Evolutionary conservation across 2,888 invertebrate species (phyloP), one percentile per base, ranked within the genome.

Genomic region (Anticlea derivata): DNA sequence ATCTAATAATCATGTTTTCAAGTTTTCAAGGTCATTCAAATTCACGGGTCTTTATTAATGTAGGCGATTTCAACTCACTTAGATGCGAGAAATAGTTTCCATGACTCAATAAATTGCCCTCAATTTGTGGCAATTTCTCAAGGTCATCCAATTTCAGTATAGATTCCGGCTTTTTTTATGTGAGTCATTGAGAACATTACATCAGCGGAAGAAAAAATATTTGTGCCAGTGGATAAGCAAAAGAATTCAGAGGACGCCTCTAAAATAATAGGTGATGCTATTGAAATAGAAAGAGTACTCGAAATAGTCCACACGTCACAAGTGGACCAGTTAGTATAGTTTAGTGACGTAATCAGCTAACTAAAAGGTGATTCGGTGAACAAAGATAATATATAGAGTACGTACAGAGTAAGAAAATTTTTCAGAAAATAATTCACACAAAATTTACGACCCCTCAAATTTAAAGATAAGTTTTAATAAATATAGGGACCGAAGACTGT

Each of bases 241-340:
- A 80, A 80, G 75, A 79, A 82, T 81, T 83, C 69, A 66, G 72
- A 70, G 69, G 78, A 78, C 77, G 73, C 64, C 77, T 77, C 78
- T 63, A 75, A 85, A 86, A 88, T 86, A 85, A 83, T 80, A 70
- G 78, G 68, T 78, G 83, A 78, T 73, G 80, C 71, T 83, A 80
- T 85, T 83, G 75, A 80, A 83, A 82, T 76, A 77, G 74, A 69
- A 65, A 69, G 73, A 68, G 80, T 73, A 75, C 78, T 78, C 73
- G 72, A 83, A 88, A 89, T 88, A 89, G 80, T 70, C 61, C 57
- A 60, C 59, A 78, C 85, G 86, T 87, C 83, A 87, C 74, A 63
- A 77, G 74, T 76, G 62, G 73, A 72, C 64, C 75, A 72, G 78
- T 80, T 80, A 80, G 35, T 65, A 62, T 70, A 68, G 60, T 65